phyloP scores from a whole-genome alignment of 2,113 vertebrate genomes.

The Malaclemys terrapin region DNA sequence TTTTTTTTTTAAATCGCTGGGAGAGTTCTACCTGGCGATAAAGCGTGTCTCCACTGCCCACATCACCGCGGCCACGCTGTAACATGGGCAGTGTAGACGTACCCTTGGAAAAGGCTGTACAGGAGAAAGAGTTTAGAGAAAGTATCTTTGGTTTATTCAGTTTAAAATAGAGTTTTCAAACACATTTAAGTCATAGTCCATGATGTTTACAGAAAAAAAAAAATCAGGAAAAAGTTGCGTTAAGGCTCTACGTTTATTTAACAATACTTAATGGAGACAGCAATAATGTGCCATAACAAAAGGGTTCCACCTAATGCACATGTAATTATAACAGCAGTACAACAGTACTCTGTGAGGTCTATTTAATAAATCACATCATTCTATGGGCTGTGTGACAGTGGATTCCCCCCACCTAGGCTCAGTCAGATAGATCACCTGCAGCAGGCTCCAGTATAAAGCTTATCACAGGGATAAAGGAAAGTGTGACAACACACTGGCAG shows the following conservation, averaged over 20 bases:
- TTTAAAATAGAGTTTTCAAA: background rate
- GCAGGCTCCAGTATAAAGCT: conserved; percentile 52
- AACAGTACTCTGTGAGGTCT: conserved; percentile 40
- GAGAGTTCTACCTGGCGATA: too few relatives aligned
- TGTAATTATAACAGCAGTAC: conserved; percentile 28
- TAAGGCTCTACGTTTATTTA: conserved; percentile 20
- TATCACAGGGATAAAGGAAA: conserved; percentile 7
- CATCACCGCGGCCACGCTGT: too few relatives aligned
- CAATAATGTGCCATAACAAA: conserved; percentile 15
- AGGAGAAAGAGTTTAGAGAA: background rate
- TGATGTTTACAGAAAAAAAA: background rate
- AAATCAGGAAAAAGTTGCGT: background rate
- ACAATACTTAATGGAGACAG: background rate
- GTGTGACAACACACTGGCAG: conserved; percentile 71
- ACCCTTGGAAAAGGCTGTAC: background rate
- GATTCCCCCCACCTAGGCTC: conserved; percentile 64
- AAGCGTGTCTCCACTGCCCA: too few relatives aligned
- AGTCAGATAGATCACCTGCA: conserved; percentile 60
- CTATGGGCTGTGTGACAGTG: conserved; percentile 49
- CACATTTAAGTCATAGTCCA: background rate
- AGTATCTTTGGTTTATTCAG: background rate
- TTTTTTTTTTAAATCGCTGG: too few relatives aligned
- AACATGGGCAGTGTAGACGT: background rate
- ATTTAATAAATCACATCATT: conserved; percentile 69
- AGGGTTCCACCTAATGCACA: background rate